Percentiles rank a stretch among this genome's conserved stretches.
phyloP scores from a whole-genome alignment of 2,888 invertebrate genomes.

The Melieria picta region DNA sequence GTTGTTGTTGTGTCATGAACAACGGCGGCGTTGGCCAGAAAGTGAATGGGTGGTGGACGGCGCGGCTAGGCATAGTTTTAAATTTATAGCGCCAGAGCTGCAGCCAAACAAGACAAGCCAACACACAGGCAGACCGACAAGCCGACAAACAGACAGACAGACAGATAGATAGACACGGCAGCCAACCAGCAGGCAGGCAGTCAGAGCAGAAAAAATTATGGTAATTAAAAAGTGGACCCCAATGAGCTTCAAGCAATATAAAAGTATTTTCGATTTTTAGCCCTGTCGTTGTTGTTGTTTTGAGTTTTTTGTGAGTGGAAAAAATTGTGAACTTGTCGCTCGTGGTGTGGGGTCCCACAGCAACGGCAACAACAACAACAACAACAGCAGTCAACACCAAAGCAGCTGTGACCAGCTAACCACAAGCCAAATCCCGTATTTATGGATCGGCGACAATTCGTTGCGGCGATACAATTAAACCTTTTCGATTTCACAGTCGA shows the following conservation, averaged over 20 bases:
- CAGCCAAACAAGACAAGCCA: background rate
- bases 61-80: background rate
- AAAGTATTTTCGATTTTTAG: background rate
- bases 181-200: too few species aligned
- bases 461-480: too few species aligned
- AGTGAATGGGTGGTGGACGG: too few species aligned
- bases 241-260: slow-evolving; percentile 27
- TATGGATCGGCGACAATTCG: too few species aligned
- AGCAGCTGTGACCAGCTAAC: background rate
- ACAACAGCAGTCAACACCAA: slow-evolving; percentile 2
- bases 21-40: too few species aligned
- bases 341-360: slow-evolving; percentile 16
- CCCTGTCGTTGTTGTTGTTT: slow-evolving; percentile 13
- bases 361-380: slow-evolving; percentile 7
- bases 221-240: slow-evolving; percentile 62
- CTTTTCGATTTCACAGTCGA: too few species aligned
- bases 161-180: background rate
- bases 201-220: slow-evolving; percentile 49
- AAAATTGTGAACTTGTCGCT: slow-evolving; percentile 15
- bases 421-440: too few species aligned
- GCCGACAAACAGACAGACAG: background rate
- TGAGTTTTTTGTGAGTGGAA: slow-evolving; percentile 37
- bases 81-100: background rate
- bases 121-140: background rate
- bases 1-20: too few species aligned